phyloP scores from a whole-genome alignment of 1,140 invertebrate genomes.

The Macrotrachela quadricornifera region DNA sequence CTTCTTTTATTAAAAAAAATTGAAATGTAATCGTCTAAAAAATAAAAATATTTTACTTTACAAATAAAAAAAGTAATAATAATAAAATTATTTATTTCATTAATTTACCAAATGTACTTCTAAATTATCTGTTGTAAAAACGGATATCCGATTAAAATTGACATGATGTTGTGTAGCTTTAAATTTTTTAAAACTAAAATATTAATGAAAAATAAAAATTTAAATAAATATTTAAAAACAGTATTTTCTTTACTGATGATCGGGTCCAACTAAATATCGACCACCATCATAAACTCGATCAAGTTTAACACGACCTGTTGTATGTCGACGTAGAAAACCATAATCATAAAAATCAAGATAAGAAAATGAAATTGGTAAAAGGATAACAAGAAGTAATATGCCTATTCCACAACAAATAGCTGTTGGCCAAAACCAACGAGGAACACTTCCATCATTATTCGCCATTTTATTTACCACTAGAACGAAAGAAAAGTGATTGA shows the following conservation, averaged over 20 bases:
- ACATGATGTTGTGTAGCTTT: slow-evolving; percentile 14
- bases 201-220: too few relatives aligned
- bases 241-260: slow-evolving; percentile 7
- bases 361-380: slow-evolving; percentile 11
- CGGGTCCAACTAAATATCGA: slow-evolving; percentile 16
- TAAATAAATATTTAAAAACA: too few relatives aligned
- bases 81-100: too few relatives aligned
- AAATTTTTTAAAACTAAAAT: slow-evolving; percentile 14
- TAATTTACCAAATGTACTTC: slow-evolving; percentile 10
- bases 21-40: slow-evolving; percentile 11
- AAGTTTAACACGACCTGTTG: slow-evolving; percentile 14
- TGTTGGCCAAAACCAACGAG: not conserved
- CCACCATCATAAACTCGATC: slow-evolving; percentile 13
- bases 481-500: too few relatives aligned
- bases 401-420: not conserved
- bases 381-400: slow-evolving; percentile 7
- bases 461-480: too few relatives aligned
- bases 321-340: slow-evolving; percentile 14
- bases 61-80: slow-evolving; percentile 3
- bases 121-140: slow-evolving; percentile 16
- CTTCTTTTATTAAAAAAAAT: slow-evolving; percentile 18
- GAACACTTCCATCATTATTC: too few relatives aligned
- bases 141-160: slow-evolving; percentile 10
- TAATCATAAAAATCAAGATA: slow-evolving; percentile 13
- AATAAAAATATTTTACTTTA: slow-evolving; percentile 13